Conservation (phyloP, 1,140 invertebrate species). For the Cydia strobilella region DNA sequence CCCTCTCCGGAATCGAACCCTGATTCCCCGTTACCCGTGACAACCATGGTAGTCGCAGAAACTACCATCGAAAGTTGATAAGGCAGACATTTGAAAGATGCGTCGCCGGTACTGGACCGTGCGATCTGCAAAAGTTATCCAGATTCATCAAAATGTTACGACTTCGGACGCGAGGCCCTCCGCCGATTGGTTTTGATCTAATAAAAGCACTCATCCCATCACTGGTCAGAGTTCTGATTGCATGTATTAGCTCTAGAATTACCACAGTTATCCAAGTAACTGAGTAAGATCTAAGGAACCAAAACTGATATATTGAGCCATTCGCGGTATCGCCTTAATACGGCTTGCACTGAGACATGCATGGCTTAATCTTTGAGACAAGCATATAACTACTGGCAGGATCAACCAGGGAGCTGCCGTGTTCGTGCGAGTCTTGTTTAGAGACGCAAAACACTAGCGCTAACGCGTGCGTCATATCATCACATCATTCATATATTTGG, state of each 20-base stretch:
- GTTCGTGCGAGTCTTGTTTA: too few relatives aligned
- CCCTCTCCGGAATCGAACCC: slow-evolving; percentile 87
- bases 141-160: slow-evolving; percentile 87
- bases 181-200: slow-evolving; percentile 81
- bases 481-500: too few relatives aligned
- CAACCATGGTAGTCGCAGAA: slow-evolving; percentile 89
- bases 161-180: slow-evolving; percentile 79
- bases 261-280: slow-evolving; percentile 94
- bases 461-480: too few relatives aligned
- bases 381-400: slow-evolving; percentile 80
- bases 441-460: too few relatives aligned
- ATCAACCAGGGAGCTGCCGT: slow-evolving; percentile 81
- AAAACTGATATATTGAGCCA: slow-evolving; percentile 91
- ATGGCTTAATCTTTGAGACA: slow-evolving; percentile 91
- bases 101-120: slow-evolving; percentile 87
- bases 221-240: slow-evolving; percentile 84
- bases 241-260: slow-evolving; percentile 94
- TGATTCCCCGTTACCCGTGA: slow-evolving; percentile 89
- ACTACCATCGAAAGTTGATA: slow-evolving; percentile 93
- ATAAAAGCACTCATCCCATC: slow-evolving; percentile 86
- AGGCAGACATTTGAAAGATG: slow-evolving; percentile 93
- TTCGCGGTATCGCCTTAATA: slow-evolving; percentile 88
- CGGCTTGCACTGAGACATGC: slow-evolving; percentile 88
- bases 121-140: slow-evolving; percentile 90
- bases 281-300: slow-evolving; percentile 85